Conservation (phyloP, 2,888 invertebrate genomes). For the Nomada lathburiana region DNA sequence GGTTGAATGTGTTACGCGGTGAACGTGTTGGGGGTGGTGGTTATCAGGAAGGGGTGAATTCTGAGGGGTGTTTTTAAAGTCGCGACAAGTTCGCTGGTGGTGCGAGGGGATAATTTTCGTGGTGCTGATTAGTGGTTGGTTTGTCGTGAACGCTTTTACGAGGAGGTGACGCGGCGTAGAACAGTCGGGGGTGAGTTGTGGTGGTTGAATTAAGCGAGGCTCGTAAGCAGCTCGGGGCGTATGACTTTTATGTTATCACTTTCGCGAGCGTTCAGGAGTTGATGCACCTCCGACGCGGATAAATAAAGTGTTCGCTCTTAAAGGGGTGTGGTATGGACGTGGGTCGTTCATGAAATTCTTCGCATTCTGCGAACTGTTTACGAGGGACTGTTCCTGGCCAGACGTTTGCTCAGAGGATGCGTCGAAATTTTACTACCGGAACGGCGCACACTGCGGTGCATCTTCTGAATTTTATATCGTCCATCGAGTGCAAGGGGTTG, state of each 20-base stretch:
- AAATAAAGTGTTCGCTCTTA: too few relatives aligned
- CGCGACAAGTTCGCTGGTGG: not conserved
- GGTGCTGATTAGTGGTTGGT: not conserved
- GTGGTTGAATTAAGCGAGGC: not conserved
- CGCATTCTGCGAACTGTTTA: too few relatives aligned
- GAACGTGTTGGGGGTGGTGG: not conserved
- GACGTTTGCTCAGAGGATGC: too few relatives aligned
- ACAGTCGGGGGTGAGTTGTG: not conserved
- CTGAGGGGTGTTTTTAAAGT: not conserved
- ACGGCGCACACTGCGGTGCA: too few relatives aligned
- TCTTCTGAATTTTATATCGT: too few relatives aligned
- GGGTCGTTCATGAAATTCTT: too few relatives aligned
- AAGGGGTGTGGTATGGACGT: too few relatives aligned
- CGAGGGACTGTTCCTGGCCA: too few relatives aligned
- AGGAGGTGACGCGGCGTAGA: not conserved
- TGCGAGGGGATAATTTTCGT: not conserved
- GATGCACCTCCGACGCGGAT: too few relatives aligned
- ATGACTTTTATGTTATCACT: not conserved
- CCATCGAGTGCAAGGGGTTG: too few relatives aligned
- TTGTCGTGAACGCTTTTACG: not conserved
- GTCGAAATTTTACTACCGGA: too few relatives aligned
- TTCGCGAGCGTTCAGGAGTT: too few relatives aligned
- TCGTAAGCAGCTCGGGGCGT: not conserved
- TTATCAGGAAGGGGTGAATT: not conserved
- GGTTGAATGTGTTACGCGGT: slow-evolving; percentile 1